A percentile compares a stretch with the other conserved stretches of the same genome.
Evolutionary conservation across 2,797 vertebrate species (phyloP).

Genomic region (Odontamblyopus lacepedii): DNA sequence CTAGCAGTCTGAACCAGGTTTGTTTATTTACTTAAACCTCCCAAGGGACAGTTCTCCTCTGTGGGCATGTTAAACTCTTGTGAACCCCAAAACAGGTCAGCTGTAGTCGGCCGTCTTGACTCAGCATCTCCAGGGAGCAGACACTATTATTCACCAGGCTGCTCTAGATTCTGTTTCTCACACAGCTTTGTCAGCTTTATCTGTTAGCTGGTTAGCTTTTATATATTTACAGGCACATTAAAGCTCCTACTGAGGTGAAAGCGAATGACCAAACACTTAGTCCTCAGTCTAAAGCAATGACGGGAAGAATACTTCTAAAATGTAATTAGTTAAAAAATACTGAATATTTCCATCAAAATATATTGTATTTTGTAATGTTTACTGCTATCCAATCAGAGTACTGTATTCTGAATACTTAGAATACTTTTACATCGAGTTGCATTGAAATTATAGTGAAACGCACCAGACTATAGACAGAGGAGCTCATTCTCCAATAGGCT

Average conservation of each 20-base stretch:
- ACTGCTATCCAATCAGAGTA: too few relatives aligned
- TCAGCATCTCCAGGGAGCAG: conserved; percentile 24
- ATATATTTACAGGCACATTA: background rate
- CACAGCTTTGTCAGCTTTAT: background rate
- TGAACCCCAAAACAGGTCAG: conserved; percentile 37
- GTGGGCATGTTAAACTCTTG: conserved; percentile 19
- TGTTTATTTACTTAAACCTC: conserved; percentile 21
- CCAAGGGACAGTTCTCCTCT: conserved; percentile 7
- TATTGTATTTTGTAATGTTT: too few relatives aligned
- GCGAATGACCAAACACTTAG: background rate
- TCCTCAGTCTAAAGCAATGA: background rate
- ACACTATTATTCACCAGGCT: conserved; percentile 15
- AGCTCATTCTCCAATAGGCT: too few relatives aligned
- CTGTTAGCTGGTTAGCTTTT: background rate
- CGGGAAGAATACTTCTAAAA: too few relatives aligned
- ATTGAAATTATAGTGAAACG: too few relatives aligned
- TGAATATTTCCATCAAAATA: too few relatives aligned
- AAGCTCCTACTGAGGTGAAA: background rate
- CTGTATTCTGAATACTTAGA: too few relatives aligned
- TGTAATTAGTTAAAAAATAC: too few relatives aligned
- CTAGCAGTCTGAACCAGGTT: background rate
- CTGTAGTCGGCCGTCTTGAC: conserved; percentile 27
- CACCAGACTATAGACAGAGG: too few relatives aligned
- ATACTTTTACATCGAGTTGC: too few relatives aligned
- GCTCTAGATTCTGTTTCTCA: conserved; percentile 15